Percentiles rank a stretch among this genome's conserved stretches.
Conservation (phyloP, 2,113 vertebrate species). For the Dasyprocta punctata region DNA sequence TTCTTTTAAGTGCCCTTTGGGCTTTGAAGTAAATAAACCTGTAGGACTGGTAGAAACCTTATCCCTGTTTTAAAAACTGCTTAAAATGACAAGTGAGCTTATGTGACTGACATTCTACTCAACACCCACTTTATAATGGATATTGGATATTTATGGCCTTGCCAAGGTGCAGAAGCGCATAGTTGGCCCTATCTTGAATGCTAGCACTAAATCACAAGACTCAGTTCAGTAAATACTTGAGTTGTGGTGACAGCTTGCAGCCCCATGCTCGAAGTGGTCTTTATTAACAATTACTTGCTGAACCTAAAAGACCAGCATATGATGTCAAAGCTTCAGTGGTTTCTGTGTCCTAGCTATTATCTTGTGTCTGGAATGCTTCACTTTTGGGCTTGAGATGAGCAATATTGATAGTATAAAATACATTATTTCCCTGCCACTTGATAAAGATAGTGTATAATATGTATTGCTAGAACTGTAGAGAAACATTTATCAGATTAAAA, state of each 20-base stretch:
- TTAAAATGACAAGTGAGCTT: not conserved
- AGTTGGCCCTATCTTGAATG: not conserved
- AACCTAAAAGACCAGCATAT: not conserved
- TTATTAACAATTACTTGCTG: not conserved
- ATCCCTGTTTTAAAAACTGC: not conserved
- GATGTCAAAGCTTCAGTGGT: not conserved
- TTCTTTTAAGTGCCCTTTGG: not conserved
- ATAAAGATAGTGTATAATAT: not conserved
- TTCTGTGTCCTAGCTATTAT: not conserved
- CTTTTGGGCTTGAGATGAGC: not conserved
- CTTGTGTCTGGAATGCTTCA: not conserved
- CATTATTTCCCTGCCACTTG: not conserved
- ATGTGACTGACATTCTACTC: conserved; percentile 14
- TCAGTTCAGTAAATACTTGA: not conserved
- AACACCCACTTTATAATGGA: not conserved
- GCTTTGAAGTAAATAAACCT: conserved; percentile 13
- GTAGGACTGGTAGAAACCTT: not conserved
- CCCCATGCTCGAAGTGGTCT: not conserved
- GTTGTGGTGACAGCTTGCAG: not conserved
- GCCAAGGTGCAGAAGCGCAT: too few species aligned
- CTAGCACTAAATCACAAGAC: not conserved
- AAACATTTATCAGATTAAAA: conserved; percentile 16
- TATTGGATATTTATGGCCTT: not conserved
- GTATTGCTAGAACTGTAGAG: not conserved
- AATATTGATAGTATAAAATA: conserved; percentile 27